Evolutionary conservation across 2,888 invertebrate genomes (phyloP), one percentile per base, ranked within the genome.

Genomic region (Drosophila kokeensis): DNA sequence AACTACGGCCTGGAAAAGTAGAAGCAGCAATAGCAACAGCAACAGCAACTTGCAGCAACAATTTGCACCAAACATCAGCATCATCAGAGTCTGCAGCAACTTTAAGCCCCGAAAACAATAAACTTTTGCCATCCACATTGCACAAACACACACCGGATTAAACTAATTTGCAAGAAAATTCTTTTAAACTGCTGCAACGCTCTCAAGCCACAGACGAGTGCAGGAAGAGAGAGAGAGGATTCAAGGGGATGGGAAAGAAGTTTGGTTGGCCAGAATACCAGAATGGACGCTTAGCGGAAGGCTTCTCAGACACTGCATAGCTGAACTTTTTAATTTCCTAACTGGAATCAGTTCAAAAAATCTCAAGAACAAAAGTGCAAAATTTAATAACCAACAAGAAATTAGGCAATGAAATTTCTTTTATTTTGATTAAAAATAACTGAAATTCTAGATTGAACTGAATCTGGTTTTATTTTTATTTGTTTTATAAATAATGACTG

Each of bases 91-190:
- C 68, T 49, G 63, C 52, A 74, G 66, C 69, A 69, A 61, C 75
- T 64, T 66, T 60, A 69, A 63, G 61, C 36, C 27, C 21, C 61
- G 55, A 77, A 78, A 82, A 75, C 81, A 84, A 87, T 85, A 77
- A 87, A 87, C 86, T 87, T 87, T 82, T 80, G 68, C 67, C 45
- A 24, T 45, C 45, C 45, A 45, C 38, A 59, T 50, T 45, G 24
- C 45, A 32, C 38, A 57, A 68, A 57, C 59, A 50, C 57, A 50
- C 38, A 57, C 50, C 52, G 84, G 78, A 81, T 81, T 89, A 78
- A 90, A 88, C 87, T 90, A 84, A 82, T 89, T 90, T 83, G 79
- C 72, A 79, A 84, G 82, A 82, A 88, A 88, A 81, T 87, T 80
- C 83, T 76, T 79, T 81, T 81, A 87, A 82, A 79, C 70, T 80